Evolutionary conservation across 2,888 invertebrate genomes (phyloP).

Genomic region (Ectemnius continuus): DNA sequence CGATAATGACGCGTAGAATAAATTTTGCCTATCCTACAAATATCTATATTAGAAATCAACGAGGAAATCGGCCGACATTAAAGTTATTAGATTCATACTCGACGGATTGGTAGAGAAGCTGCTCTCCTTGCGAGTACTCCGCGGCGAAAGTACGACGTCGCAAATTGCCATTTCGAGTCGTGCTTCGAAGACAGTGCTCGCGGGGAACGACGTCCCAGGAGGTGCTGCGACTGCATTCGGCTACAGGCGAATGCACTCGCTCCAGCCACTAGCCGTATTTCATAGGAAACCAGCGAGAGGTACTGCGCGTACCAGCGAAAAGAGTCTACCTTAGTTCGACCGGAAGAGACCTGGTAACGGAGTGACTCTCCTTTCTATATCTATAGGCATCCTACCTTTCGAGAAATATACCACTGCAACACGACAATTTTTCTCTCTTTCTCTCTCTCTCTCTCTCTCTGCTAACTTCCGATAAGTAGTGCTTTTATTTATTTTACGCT

Average conservation of each 20-base stretch:
- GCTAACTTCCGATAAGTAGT: neutral
- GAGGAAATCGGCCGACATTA: too few relatives aligned
- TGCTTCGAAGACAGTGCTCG: too few relatives aligned
- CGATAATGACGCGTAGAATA: too few relatives aligned
- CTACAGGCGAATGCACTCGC: slow-evolving; percentile 16
- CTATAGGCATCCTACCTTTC: neutral
- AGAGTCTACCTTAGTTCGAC: slow-evolving; percentile 31
- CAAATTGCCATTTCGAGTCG: too few relatives aligned
- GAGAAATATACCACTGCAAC: slow-evolving; percentile 32
- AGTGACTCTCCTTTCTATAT: slow-evolving; percentile 25
- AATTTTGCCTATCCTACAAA: too few relatives aligned
- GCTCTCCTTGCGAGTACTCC: too few relatives aligned
- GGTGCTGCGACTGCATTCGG: slow-evolving; percentile 1
- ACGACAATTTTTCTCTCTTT: neutral
- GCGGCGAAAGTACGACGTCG: too few relatives aligned
- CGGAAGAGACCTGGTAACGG: slow-evolving; percentile 34
- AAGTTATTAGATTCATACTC: too few relatives aligned
- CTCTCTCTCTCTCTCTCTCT: too few relatives aligned
- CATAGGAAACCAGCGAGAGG: slow-evolving; percentile 32
- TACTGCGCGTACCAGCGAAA: slow-evolving; percentile 10
- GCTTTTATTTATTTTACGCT: too few relatives aligned
- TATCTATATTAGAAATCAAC: too few relatives aligned
- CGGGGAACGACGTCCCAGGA: neutral
- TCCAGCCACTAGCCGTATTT: slow-evolving; percentile 31
- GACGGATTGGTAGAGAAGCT: too few relatives aligned